Base-by-base conservation (phyloP, 1,140 invertebrate species). In the Whitmania pigra region DNA sequence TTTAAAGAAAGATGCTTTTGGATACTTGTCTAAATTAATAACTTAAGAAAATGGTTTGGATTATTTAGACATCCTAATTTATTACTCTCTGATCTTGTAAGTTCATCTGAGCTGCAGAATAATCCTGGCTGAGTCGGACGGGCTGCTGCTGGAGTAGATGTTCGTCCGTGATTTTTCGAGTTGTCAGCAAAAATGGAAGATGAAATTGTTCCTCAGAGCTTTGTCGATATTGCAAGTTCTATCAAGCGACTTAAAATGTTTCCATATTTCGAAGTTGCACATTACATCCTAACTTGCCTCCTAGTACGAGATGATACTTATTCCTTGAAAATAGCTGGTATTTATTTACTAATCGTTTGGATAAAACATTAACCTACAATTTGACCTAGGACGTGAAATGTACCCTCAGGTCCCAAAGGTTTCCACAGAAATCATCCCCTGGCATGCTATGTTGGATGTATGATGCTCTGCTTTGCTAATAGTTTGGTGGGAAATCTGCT, bases 161-260 rank as follows among this genome's bases (percentile, higher is more conserved):
- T 63, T 27, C 57, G 57, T 63, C 29, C 11, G 57, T 49, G 43
- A 13, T 49, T 49, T 49, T 49, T 49, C 57, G 57, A 17, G 11
- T 17, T 27, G 18, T 63, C 57, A 63, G 22, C 22, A 25, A 27
- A 63, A 63, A 27, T 63, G 29, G 29, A 25, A 13, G 25, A 36
- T n/a, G 40, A 68, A 68, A 78, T 95, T 90, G 92, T 94, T 88
- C 90, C 91, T 79, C 91, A 94, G 86, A 88, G 91, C 57, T 93
- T 94, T 83, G 86, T 96, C 77, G 94, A 97, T 81, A 87, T 97
- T 85, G 93, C 94, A 84, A 97, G 96, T 84, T 92, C 94, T 87
- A 92, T 98, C 82, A 94, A 94, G 76, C 97, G 97, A 84, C 86
- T 98, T 76, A 97, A 97, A 87, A 97, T 98, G 94, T 98, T 90